Conservation (phyloP, 1,140 invertebrate genomes). For the Atta colombica region DNA sequence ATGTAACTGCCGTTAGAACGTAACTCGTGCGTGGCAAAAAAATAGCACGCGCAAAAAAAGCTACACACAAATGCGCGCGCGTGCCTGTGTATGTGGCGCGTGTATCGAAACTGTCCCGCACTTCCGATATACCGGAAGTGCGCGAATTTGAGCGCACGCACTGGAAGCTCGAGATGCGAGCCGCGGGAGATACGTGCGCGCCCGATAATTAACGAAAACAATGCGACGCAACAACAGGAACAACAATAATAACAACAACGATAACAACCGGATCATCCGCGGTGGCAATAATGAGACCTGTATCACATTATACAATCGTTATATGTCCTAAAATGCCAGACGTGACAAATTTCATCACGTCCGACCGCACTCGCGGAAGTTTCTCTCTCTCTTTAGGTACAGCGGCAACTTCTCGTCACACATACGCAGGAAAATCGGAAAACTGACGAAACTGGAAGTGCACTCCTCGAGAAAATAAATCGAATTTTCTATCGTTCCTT, state of each 20-base stretch:
- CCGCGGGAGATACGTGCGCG: not conserved
- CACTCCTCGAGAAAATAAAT: conserved; percentile 12
- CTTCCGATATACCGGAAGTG: conserved; percentile 8
- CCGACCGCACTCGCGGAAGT: conserved; percentile 19
- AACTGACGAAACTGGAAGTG: not conserved
- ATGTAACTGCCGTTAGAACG: conserved; percentile 13
- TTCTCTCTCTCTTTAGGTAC: conserved; percentile 8
- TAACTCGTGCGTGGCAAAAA: not conserved
- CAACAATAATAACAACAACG: not conserved
- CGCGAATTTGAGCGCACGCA: conserved; percentile 16
- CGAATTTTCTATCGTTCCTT: not conserved
- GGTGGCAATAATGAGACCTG: conserved; percentile 1
- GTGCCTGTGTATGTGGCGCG: not conserved
- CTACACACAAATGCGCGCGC: not conserved
- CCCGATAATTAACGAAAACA: conserved; percentile 6
- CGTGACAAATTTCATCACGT: conserved; percentile 3
- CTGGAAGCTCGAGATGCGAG: not conserved
- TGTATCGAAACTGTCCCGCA: conserved; percentile 45
- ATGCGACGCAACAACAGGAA: conserved; percentile 1
- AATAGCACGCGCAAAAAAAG: not conserved
- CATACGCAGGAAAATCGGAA: not conserved
- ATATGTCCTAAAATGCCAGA: not conserved
- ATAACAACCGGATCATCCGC: conserved; percentile 27
- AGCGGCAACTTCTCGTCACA: not conserved
- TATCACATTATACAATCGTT: conserved; percentile 40